These are phyloP conservation scores for Pan paniscus DNA, from an alignment of 2,113 vertebrate species.

Conservation along the genomic window DNA sequence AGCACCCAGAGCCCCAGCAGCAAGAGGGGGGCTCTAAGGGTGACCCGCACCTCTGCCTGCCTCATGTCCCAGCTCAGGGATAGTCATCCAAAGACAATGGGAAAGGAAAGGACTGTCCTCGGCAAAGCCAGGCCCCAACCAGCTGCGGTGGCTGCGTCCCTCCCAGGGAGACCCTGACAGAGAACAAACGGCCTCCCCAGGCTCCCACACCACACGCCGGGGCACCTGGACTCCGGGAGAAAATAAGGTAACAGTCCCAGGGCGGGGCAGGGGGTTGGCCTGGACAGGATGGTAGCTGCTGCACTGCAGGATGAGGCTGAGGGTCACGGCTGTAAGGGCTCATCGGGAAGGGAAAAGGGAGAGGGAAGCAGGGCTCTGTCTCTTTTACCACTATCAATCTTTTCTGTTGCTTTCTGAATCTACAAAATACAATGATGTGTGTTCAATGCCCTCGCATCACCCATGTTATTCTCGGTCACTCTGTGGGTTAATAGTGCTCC, in stretches of 20 bases:
- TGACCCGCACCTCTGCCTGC: rapidly evolving
- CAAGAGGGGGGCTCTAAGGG: rapidly evolving
- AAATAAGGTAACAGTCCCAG: not conserved
- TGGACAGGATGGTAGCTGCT: no score
- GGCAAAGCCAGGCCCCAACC: not conserved
- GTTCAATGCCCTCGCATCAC: no score
- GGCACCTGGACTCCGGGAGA: not conserved
- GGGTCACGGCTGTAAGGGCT: not conserved
- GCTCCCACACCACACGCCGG: no score
- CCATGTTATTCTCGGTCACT: no score
- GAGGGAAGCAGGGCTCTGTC: not conserved
- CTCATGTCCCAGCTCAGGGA: not conserved
- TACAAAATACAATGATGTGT: no score
- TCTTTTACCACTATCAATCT: no score
- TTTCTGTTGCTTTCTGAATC: no score
- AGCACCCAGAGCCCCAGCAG: constrained; percentile 33
- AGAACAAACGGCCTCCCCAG: not conserved
- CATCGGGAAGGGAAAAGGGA: not conserved
- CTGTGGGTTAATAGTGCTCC: no score
- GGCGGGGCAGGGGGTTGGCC: not conserved
- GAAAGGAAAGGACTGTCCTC: not conserved
- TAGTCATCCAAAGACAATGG: not conserved
- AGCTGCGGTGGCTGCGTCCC: not conserved
- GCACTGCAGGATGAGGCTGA: rapidly evolving
- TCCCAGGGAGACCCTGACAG: not conserved